A percentile compares a stretch with the other conserved stretches of the same genome.
Evolutionary conservation across 1,140 invertebrate species (phyloP).

Genomic region (Globodera ellingtonae): DNA sequence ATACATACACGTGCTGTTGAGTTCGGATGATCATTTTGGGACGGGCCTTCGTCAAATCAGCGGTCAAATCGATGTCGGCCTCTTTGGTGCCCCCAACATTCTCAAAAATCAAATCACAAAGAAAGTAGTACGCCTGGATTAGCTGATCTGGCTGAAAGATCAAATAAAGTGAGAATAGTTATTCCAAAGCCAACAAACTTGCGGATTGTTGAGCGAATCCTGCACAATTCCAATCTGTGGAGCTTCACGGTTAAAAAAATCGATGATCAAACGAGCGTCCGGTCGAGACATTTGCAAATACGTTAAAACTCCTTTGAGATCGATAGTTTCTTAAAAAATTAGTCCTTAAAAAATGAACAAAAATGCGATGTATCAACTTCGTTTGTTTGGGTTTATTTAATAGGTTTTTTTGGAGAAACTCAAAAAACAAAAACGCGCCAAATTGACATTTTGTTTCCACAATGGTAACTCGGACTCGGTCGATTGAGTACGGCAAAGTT

Average conservation of each 20-base stretch:
- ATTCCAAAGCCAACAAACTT: conserved; percentile 22
- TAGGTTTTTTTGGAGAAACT: too few species aligned
- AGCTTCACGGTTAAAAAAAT: conserved; percentile 30
- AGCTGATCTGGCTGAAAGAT: conserved; percentile 31
- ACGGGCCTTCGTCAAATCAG: conserved; percentile 18
- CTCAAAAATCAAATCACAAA: conserved; percentile 34
- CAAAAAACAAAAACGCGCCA: too few species aligned
- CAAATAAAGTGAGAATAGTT: not conserved
- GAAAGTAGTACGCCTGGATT: conserved; percentile 28
- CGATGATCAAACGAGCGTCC: conserved; percentile 21
- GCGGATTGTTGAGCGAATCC: conserved; percentile 23
- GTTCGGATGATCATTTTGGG: conserved; percentile 24
- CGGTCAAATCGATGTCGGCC: conserved; percentile 1
- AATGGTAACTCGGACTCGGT: too few species aligned
- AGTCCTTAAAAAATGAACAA: too few species aligned
- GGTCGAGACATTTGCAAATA: not conserved
- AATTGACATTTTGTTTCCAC: too few species aligned
- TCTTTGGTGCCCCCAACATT: not conserved
- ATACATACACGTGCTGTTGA: conserved; percentile 23
- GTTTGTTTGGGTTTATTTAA: too few species aligned
- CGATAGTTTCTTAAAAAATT: too few species aligned
- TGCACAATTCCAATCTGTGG: conserved; percentile 15
- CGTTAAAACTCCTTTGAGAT: too few species aligned
- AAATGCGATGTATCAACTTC: too few species aligned
- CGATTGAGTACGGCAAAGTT: too few species aligned